These are phyloP conservation scores for Pantherophis guttatus DNA, from an alignment of 2,113 vertebrate species.

Conservation along the genomic window DNA sequence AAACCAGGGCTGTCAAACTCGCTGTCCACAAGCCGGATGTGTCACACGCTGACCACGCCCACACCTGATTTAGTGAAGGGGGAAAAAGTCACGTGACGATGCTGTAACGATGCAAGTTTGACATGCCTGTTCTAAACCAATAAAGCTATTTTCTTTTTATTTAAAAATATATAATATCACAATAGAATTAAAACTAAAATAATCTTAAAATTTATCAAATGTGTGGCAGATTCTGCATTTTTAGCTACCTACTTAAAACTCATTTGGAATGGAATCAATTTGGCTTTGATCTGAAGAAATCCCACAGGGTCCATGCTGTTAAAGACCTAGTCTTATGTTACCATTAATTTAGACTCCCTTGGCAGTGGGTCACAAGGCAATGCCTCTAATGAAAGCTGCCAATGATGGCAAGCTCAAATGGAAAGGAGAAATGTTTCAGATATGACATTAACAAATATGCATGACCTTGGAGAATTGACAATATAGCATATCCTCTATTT, in stretches of 20 bases:
- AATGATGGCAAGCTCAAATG: not conserved
- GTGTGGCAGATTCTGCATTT: not conserved
- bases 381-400: not conserved
- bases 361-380: not conserved
- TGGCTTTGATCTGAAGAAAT: not conserved
- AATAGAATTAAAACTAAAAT: not conserved
- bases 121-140: not conserved
- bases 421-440: not conserved
- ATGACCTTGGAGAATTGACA: not conserved
- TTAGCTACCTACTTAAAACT: not conserved
- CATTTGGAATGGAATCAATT: not conserved
- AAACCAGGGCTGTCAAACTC: not conserved
- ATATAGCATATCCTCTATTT: not conserved
- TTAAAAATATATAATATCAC: not conserved
- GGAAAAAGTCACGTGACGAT: too few species aligned
- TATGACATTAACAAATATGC: not conserved
- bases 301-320: not conserved
- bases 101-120: too few species aligned
- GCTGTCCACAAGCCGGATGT: too few species aligned
- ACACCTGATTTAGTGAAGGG: too few species aligned
- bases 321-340: not conserved
- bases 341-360: not conserved
- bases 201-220: not conserved
- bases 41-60: too few species aligned
- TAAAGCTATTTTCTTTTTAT: not conserved